Conservation (phyloP, 2,113 vertebrate species). For the Dolichotis patagonum region DNA sequence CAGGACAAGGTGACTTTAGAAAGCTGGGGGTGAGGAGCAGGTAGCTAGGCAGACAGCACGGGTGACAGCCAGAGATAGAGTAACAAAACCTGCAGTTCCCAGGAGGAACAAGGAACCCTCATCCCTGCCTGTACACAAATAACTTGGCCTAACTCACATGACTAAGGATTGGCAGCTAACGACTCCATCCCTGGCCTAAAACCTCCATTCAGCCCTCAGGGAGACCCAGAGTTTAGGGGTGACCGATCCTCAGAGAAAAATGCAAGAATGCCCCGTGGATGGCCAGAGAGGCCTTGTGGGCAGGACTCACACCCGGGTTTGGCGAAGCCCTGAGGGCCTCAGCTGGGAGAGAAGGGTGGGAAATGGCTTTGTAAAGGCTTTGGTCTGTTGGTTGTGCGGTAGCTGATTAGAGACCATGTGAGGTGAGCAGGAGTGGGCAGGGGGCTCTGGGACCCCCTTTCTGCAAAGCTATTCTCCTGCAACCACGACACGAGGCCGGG, state of each 20-base stretch:
- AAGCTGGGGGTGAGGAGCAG: background rate
- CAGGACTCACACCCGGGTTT: too few species aligned
- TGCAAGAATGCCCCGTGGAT: background rate
- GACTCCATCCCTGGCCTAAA: too few species aligned
- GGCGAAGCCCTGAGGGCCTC: background rate
- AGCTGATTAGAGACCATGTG: too few species aligned
- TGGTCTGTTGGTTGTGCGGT: background rate
- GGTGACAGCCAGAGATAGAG: background rate
- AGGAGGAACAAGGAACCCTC: rapidly evolving
- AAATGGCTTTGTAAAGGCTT: background rate
- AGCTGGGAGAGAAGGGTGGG: too few species aligned
- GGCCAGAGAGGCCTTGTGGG: rapidly evolving
- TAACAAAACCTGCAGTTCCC: rapidly evolving
- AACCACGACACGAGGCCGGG: too few species aligned
- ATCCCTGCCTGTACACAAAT: too few species aligned
- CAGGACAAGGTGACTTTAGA: too few species aligned
- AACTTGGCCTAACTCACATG: background rate
- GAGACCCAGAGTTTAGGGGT: rapidly evolving
- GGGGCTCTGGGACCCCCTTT: rapidly evolving
- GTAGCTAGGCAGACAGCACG: rapidly evolving
- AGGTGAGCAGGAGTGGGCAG: rapidly evolving
- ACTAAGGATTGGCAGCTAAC: too few species aligned
- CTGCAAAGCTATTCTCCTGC: background rate
- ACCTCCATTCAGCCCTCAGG: rapidly evolving
- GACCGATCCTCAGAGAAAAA: rapidly evolving